phyloP scores from a whole-genome alignment of 2,797 vertebrate species.

The Sebastes miniatus region DNA sequence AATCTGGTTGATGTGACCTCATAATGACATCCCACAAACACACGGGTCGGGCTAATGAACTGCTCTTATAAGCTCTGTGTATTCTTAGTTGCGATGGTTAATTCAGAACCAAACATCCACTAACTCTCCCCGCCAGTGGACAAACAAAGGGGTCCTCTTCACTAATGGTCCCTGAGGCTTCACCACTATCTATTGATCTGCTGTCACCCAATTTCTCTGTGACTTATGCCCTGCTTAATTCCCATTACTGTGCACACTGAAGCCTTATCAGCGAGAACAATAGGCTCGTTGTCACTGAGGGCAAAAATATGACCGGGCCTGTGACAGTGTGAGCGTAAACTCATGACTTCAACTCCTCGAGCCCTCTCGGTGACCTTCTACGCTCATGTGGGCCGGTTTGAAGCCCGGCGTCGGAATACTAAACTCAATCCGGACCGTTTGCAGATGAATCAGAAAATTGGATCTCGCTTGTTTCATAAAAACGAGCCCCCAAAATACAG shows the following conservation, averaged over 20 bases:
- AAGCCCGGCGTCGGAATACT: conserved; percentile 47
- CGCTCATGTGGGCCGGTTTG: conserved; percentile 41
- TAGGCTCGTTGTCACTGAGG: conserved; percentile 76
- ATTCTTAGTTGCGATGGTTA: conserved; percentile 53
- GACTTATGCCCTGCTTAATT: conserved; percentile 82
- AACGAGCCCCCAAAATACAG: conserved; percentile 61
- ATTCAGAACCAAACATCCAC: conserved; percentile 55
- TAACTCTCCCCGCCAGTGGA: conserved; percentile 50
- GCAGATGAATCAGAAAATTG: conserved; percentile 83
- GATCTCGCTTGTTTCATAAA: conserved; percentile 77
- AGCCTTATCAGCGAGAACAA: conserved; percentile 82
- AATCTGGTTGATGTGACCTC: conserved; percentile 1
- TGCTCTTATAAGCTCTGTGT: conserved; percentile 31
- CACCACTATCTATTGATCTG: conserved; percentile 80
- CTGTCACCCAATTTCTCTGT: conserved; percentile 80
- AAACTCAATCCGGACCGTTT: conserved; percentile 61
- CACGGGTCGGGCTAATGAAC: conserved; percentile 28
- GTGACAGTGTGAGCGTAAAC: conserved; percentile 72
- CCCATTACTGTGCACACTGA: conserved; percentile 80
- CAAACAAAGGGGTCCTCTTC: conserved; percentile 80
- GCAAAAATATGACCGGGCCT: conserved; percentile 74
- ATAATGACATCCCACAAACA: conserved; percentile 19
- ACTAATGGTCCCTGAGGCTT: conserved; percentile 75
- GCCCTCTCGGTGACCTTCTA: conserved; percentile 76
- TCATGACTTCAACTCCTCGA: conserved; percentile 74